Evolutionary conservation across 2,797 vertebrate species (phyloP), one percentile per base, ranked within the genome.

Genomic region (Molothrus ater): DNA sequence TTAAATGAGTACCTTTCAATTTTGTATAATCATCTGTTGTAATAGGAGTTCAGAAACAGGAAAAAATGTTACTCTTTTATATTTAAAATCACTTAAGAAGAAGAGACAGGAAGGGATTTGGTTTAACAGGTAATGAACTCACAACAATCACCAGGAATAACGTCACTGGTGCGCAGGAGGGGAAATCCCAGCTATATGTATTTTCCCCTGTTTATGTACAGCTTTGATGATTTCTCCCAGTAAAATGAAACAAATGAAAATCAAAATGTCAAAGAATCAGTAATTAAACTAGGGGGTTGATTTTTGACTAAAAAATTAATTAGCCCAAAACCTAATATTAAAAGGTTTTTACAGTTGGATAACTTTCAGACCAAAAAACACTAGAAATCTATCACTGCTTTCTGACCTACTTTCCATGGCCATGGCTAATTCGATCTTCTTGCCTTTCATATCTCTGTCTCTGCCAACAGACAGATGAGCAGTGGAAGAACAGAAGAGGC

Each of bases 361-460:
- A 94, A 80, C 17, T 94, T 94, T 81, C 83, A 88, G 68, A 63
- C 48, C 0, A 8, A 92, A 93, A 96, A 92, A 13, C 57, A 88
- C 50, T 57, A 68, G 61, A 90, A 92, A 90, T 92, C 95, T 92
- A 95, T 95, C 91, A 68, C 26, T 71, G 91, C 95, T 88, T 94
- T 94, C 94, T 97, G 96, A 94, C 94, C 95, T 96, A 95, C 94
- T 96, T 97, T 97, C 94, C 88, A 87, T 93, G 88, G 86, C 84
- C 90, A 81, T 66, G 48, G 68, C 90, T 97, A 96, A 96, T 97
- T 97, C 64, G 25, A 96, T 96, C 94, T 95, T 97, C 85, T 96
- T 96, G 90, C 95, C 68, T 90, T 95, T 95, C 90, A 36, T 84
- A 90, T 95, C 91, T 92, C 95, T 68, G 63, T 88, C 82, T 94